Evolutionary conservation across 2,797 vertebrate species (phyloP).

Genomic region (Oryzias sinensis): DNA sequence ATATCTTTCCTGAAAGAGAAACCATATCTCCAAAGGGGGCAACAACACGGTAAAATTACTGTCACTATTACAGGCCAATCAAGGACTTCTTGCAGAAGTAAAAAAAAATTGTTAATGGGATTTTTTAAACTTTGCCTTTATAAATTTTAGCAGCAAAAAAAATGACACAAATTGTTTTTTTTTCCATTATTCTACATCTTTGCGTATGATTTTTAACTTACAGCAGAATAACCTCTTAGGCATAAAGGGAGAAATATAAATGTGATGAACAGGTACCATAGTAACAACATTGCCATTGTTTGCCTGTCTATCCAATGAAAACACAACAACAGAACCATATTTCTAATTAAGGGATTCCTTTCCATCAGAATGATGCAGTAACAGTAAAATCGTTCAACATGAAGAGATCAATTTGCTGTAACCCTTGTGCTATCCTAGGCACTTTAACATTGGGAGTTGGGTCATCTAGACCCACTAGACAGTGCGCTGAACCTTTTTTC

Average conservation of each 20-base stretch:
- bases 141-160: no score
- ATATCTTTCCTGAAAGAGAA: conserved; percentile 34
- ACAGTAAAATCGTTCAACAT: conserved; percentile 2
- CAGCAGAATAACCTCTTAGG: background rate
- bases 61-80: conserved; percentile 22
- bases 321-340: conserved; percentile 19
- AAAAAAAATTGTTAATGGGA: no score
- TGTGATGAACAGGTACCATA: conserved; percentile 19
- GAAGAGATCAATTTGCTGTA: background rate
- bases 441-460: no score
- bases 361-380: conserved; percentile 22
- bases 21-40: conserved; percentile 31
- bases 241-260: conserved; percentile 9
- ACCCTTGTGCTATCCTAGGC: no score
- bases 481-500: no score
- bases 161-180: no score
- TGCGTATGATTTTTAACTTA: background rate
- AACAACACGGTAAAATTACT: conserved; percentile 29
- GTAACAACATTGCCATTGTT: conserved; percentile 44
- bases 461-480: no score
- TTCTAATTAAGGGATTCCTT: conserved; percentile 26
- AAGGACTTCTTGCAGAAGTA: background rate
- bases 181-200: background rate
- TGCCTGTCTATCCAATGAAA: conserved; percentile 22
- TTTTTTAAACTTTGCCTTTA: no score